Evolutionary conservation across 2,888 invertebrate species (phyloP).

Genomic region (Melanchra persicariae): DNA sequence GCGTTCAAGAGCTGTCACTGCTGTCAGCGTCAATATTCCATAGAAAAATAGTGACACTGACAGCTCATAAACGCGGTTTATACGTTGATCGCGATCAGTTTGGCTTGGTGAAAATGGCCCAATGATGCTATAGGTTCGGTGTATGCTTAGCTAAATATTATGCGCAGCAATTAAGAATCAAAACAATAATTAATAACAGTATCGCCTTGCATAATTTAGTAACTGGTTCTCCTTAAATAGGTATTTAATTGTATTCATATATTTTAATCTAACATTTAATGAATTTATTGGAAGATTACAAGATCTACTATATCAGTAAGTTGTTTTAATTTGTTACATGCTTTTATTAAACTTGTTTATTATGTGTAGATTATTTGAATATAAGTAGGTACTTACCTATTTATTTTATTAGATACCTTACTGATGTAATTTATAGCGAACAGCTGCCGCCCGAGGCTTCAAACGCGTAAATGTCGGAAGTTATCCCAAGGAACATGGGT

Average conservation of each 20-base stretch:
- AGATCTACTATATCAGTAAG: neutral
- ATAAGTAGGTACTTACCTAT: neutral
- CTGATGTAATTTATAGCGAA: too few relatives aligned
- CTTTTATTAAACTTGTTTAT: neutral
- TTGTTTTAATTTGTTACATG: neutral
- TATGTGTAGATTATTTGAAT: constrained; percentile 1
- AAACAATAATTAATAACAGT: constrained; percentile 47
- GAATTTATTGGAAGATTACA: neutral
- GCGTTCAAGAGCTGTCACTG: too few relatives aligned
- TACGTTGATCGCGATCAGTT: too few relatives aligned
- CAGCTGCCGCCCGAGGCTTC: too few relatives aligned
- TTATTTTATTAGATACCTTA: neutral
- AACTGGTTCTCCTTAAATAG: constrained; percentile 10
- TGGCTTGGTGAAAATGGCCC: too few relatives aligned
- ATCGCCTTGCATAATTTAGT: constrained; percentile 13
- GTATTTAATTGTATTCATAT: constrained; percentile 8
- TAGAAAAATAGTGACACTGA: too few relatives aligned
- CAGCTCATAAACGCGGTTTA: too few relatives aligned
- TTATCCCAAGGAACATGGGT: too few relatives aligned
- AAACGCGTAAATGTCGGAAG: too few relatives aligned
- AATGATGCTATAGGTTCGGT: too few relatives aligned
- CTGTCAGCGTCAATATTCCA: too few relatives aligned
- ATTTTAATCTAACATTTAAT: constrained; percentile 8
- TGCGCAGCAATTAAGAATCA: constrained; percentile 17
- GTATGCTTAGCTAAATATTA: neutral